A percentile compares a stretch with the other conserved stretches of the same genome.
Evolutionary conservation across 2,113 vertebrate species (phyloP).

Genomic region (Pionites leucogaster): DNA sequence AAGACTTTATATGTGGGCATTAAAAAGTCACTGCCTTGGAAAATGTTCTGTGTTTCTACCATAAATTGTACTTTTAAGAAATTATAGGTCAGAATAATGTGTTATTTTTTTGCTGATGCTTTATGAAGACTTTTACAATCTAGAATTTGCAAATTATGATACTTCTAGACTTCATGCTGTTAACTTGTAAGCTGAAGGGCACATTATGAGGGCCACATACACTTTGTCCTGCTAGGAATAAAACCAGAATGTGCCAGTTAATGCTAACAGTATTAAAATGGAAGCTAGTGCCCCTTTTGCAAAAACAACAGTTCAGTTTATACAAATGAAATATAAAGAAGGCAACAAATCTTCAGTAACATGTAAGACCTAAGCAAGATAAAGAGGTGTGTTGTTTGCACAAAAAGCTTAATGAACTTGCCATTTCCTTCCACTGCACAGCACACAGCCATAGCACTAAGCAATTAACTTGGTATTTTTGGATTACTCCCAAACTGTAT

Average conservation of each 20-base stretch:
- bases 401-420: slow-evolving; percentile 14
- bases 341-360: neutral
- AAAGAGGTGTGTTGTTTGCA: neutral
- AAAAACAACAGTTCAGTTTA: neutral
- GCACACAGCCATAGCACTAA: neutral
- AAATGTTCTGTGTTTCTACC: neutral
- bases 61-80: neutral
- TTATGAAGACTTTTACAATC: neutral
- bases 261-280: neutral
- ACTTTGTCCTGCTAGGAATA: neutral
- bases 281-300: neutral
- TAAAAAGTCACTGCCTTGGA: neutral
- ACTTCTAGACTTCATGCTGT: neutral
- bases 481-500: neutral
- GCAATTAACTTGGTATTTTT: slow-evolving; percentile 12
- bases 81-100: neutral
- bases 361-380: neutral
- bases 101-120: neutral
- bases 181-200: neutral
- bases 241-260: neutral
- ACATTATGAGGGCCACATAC: neutral
- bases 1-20: neutral
- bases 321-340: neutral
- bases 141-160: neutral
- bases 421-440: neutral